Evolutionary conservation across 2,797 vertebrate genomes (phyloP).

Genomic region (Oceanodroma leucorhoa): DNA sequence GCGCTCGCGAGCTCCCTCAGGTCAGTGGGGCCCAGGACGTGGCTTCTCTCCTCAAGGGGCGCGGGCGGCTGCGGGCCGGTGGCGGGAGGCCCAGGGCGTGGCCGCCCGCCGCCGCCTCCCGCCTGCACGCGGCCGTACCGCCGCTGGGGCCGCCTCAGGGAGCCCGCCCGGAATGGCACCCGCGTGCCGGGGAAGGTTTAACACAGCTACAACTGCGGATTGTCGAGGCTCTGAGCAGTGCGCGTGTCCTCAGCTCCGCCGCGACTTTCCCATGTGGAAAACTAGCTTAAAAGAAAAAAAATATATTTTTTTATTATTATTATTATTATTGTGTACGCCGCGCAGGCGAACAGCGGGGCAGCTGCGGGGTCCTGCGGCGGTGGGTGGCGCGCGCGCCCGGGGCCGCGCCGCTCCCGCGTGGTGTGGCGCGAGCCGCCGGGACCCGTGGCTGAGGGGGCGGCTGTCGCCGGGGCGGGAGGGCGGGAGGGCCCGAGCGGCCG

Average conservation of each 20-base stretch:
- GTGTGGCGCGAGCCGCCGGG: background rate
- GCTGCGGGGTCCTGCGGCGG: background rate
- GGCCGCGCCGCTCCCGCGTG: background rate
- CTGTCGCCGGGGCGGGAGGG: background rate
- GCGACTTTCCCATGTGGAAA: accelerated
- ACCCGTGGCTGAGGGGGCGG: background rate
- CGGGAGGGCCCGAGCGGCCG: background rate
- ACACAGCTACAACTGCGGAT: accelerated
- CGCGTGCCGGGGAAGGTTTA: accelerated
- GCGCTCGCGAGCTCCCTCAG: too few relatives aligned
- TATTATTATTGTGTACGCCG: too few relatives aligned
- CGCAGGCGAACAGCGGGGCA: background rate
- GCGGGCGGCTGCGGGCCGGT: too few relatives aligned
- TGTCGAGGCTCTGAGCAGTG: accelerated
- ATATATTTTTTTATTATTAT: too few relatives aligned
- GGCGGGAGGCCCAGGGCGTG: too few relatives aligned
- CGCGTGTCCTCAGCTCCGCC: accelerated
- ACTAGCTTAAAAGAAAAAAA: too few relatives aligned
- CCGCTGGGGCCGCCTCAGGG: too few relatives aligned
- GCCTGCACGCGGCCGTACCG: too few relatives aligned
- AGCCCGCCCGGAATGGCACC: background rate
- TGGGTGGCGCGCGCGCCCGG: background rate
- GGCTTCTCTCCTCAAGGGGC: too few relatives aligned
- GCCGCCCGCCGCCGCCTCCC: too few relatives aligned
- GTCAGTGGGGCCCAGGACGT: too few relatives aligned